These are phyloP conservation scores for Entosphenus tridentatus DNA, from an alignment of 2,113 vertebrate species.

Conservation along the genomic window DNA sequence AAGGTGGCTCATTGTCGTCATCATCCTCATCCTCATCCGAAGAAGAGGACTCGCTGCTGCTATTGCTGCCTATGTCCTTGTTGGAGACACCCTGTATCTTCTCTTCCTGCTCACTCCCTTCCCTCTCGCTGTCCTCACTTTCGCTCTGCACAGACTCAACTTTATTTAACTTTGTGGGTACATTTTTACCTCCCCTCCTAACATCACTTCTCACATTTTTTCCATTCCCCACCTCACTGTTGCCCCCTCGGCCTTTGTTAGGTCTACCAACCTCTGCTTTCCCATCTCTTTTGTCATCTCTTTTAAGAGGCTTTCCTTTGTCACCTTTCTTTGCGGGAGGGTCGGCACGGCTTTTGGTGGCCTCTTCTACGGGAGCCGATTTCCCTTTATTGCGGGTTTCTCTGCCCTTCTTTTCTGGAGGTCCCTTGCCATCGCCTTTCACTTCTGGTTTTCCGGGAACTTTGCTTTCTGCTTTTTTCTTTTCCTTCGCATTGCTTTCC, in stretches of 20 bases:
- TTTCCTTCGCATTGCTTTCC: too few species aligned
- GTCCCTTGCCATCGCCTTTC: too few species aligned
- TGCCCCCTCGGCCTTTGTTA: conserved; percentile 16
- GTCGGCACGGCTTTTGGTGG: too few species aligned
- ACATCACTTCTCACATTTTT: conserved; percentile 20
- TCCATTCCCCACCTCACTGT: not conserved
- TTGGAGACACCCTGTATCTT: conserved; percentile 31
- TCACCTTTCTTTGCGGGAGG: conserved; percentile 13
- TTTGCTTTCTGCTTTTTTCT: too few species aligned
- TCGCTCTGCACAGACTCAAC: conserved; percentile 26
- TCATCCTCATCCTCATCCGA: too few species aligned
- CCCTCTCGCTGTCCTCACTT: conserved; percentile 31
- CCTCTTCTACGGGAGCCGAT: too few species aligned
- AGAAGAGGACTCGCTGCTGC: too few species aligned
- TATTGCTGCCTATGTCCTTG: conserved; percentile 20
- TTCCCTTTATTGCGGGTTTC: too few species aligned
- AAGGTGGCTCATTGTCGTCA: too few species aligned
- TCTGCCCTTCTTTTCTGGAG: too few species aligned
- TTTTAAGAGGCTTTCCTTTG: conserved; percentile 25
- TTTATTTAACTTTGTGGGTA: conserved; percentile 9
- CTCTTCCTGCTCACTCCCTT: conserved; percentile 36
- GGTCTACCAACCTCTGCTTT: conserved; percentile 23
- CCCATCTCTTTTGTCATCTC: conserved; percentile 12
- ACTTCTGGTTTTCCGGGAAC: too few species aligned
- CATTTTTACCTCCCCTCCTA: conserved; percentile 21